Conservation (phyloP, 2,888 invertebrate species). For the Ophraella communa region DNA sequence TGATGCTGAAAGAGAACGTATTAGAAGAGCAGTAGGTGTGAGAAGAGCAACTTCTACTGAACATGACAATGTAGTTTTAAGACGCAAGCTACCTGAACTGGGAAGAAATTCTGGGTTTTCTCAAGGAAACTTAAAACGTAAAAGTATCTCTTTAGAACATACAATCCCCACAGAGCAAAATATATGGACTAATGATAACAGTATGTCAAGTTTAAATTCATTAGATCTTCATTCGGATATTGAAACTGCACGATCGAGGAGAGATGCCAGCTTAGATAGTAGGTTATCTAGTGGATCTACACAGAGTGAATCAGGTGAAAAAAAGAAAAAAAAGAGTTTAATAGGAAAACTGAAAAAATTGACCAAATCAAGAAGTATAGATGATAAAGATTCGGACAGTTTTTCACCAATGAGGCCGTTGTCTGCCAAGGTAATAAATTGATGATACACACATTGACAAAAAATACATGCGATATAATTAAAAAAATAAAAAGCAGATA, state of each 20-base stretch:
- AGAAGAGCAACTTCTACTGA: slow-evolving; percentile 69
- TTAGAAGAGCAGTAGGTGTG: slow-evolving; percentile 56
- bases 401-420: slow-evolving; percentile 55
- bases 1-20: slow-evolving; percentile 62
- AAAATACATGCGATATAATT: no score
- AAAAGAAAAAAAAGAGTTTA: slow-evolving; percentile 80
- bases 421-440: slow-evolving; percentile 62
- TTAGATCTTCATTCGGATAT: slow-evolving; percentile 59
- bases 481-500: no score
- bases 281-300: slow-evolving; percentile 84
- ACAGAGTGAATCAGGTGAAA: slow-evolving; percentile 78
- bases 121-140: slow-evolving; percentile 67
- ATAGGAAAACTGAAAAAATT: slow-evolving; percentile 85
- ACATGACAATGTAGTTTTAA: slow-evolving; percentile 63
- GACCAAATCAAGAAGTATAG: slow-evolving; percentile 84
- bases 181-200: slow-evolving; percentile 87
- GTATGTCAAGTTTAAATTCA: slow-evolving; percentile 83
- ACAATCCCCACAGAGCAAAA: slow-evolving; percentile 66
- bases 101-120: slow-evolving; percentile 44
- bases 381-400: slow-evolving; percentile 65
- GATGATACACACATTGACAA: no score
- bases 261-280: slow-evolving; percentile 82
- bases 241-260: slow-evolving; percentile 68
- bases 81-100: slow-evolving; percentile 37
- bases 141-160: slow-evolving; percentile 77